phyloP scores from a whole-genome alignment of 2,797 vertebrate genomes.

The Cossypha heuglini region DNA sequence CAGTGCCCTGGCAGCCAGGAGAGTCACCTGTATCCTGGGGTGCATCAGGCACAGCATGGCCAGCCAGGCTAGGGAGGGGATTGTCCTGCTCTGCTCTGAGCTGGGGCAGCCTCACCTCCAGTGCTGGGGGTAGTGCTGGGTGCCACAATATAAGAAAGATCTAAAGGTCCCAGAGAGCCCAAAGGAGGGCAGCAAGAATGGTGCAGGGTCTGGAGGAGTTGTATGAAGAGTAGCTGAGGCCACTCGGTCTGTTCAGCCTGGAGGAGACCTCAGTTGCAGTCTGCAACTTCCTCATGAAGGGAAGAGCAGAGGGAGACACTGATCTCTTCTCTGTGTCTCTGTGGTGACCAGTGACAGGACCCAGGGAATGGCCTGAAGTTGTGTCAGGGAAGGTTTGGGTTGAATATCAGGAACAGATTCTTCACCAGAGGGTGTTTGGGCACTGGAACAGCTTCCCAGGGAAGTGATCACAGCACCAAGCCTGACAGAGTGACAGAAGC shows the following conservation, averaged over 20 bases:
- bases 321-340: not conserved
- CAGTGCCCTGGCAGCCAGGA: not conserved
- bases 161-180: not conserved
- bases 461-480: not conserved
- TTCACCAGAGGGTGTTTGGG: not conserved
- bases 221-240: not conserved
- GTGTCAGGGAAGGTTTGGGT: not conserved
- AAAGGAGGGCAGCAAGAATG: not conserved
- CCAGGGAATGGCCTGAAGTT: not conserved
- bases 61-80: fast-evolving
- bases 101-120: fast-evolving
- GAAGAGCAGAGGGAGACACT: not conserved
- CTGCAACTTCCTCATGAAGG: not conserved
- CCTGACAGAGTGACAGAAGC: not conserved
- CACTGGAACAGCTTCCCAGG: not conserved
- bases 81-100: not conserved
- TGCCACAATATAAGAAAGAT: not conserved
- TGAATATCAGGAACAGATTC: not conserved
- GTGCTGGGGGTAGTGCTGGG: not conserved
- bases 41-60: not conserved
- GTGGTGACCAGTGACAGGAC: not conserved
- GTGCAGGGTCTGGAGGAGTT: not conserved
- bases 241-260: not conserved
- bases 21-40: fast-evolving
- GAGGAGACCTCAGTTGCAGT: not conserved